Base-by-base conservation (phyloP, 2,888 invertebrate genomes). In the Rhodophaea formosa region DNA sequence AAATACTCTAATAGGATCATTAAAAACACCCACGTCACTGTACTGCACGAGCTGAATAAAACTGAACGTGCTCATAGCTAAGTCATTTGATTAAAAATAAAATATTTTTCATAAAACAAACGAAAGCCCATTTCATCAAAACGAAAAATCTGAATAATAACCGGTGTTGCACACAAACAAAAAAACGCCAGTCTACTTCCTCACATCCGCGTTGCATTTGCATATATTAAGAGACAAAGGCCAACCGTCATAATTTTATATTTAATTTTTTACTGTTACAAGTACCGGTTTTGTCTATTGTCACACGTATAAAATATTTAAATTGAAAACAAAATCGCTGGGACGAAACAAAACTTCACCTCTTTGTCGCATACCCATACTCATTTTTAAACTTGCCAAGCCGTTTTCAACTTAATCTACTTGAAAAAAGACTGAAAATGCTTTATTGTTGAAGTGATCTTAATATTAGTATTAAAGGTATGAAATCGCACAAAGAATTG, bases 221-320 rank as follows among this genome's bases (percentile, higher is more conserved):
- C 89, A 89, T 90, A 88, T 68, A 86, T 86, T 86, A 86, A 69
- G 63, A 81, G 78, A 87, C 86, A 88, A 89, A 88, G 79, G 79
- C 67, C 72, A 79, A 79, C 84, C 84, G 86, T 86, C 84, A 89
- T 91, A 91, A 88, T 88, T 89, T 83, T 83, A 86, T 88, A 86
- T 89, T 87, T 88, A 88, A 88, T 91, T 90, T 88, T 89, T 85
- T 85, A 88, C 88, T 78, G 82, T 86, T 81, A 88, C 88, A 88
- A 90, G 90, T 90, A 91, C 90, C 88, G 88, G 88, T 88, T 86
- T 82, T 78, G 78, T 87, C 88, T 88, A 88, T 90, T 90, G 89
- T 89, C 86, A 83, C 82, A 69, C 75, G 84, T 79, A 82, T 86
- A 84, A 88, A 86, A 86, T 89, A 88, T 91, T 90, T 84, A 88